Base-by-base conservation (phyloP, 1,140 invertebrate species). In the Neelides sp. region DNA sequence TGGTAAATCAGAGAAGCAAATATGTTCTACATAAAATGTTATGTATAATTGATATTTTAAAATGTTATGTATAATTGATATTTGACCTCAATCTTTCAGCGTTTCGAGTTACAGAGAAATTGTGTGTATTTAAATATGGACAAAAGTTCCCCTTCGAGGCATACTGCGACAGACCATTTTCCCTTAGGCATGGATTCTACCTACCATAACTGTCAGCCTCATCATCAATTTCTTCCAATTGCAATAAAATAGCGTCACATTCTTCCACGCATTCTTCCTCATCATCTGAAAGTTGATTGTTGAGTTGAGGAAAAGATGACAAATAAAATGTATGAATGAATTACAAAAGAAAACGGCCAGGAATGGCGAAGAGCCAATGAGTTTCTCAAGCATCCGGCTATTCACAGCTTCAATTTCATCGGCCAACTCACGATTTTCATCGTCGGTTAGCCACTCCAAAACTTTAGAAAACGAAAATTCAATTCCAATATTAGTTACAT, bases 351-450 rank as follows among this genome's bases (percentile, higher is more conserved):
- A 88, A 2, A 91, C 89, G 15, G 87, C 88, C 35, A 94, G 72
- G 61, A 92, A 80, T 45, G 85, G 83, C 10, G 87, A 91, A 65
- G 90, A 83, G 22, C 83, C 81, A 54, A 94, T 69, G 20, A 94
- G 73, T 62, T 86, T 77, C 58, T 87, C 82, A 47, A 93, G 69
- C 89, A 94, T 93, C 62, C 85, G 75, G 47, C 80, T 79, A 65
- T 93, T 93, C 1, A 93, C 86, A 37, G 83, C 81, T 61, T 93
- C 89, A 61, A 94, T 95, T 73, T 93, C 89, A 71, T 93, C 89
- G 12, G 85, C 85, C 52, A 93, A 64, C 72, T 93, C 89, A 13
- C 90, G 75, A 67, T 92, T 93, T 53, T 93, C 88, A 66, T 93
- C 89, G 66, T 93, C 89, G 51, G 87, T 84, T 1, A 94, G 68